These are phyloP conservation scores for Apotomis betuletana DNA, from an alignment of 2,888 invertebrate species.

Conservation along the genomic window DNA sequence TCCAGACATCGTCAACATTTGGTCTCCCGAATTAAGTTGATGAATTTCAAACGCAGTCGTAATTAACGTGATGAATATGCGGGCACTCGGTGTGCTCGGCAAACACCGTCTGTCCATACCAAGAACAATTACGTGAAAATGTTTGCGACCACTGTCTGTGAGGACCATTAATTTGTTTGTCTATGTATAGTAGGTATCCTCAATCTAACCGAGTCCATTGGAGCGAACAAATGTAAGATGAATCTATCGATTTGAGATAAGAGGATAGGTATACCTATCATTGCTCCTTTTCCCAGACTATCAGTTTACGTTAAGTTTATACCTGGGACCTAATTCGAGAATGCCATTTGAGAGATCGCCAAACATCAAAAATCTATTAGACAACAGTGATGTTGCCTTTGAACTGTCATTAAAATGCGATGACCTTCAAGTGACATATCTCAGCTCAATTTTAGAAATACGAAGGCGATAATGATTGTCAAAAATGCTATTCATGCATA, in stretches of 20 bases:
- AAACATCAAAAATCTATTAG: too few relatives aligned
- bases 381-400: too few relatives aligned
- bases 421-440: too few relatives aligned
- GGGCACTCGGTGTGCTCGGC: conserved; percentile 46
- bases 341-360: too few relatives aligned
- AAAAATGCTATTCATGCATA: too few relatives aligned
- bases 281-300: too few relatives aligned
- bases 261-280: background rate
- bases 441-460: too few relatives aligned
- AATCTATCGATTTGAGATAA: background rate
- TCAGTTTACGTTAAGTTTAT: too few relatives aligned
- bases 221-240: background rate
- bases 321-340: too few relatives aligned
- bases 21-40: conserved; percentile 57
- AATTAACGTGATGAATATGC: conserved; percentile 71
- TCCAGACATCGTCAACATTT: conserved; percentile 41
- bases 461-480: too few relatives aligned
- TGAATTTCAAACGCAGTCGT: conserved; percentile 54
- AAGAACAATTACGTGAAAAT: conserved; percentile 40
- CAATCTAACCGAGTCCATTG: conserved; percentile 5
- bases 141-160: conserved; percentile 40
- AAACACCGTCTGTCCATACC: conserved; percentile 41
- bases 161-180: conserved; percentile 35
- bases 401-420: too few relatives aligned
- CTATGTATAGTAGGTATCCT: conserved; percentile 11